Base-by-base conservation (phyloP, 2,797 vertebrate species). In the Rhodeus uyekii region DNA sequence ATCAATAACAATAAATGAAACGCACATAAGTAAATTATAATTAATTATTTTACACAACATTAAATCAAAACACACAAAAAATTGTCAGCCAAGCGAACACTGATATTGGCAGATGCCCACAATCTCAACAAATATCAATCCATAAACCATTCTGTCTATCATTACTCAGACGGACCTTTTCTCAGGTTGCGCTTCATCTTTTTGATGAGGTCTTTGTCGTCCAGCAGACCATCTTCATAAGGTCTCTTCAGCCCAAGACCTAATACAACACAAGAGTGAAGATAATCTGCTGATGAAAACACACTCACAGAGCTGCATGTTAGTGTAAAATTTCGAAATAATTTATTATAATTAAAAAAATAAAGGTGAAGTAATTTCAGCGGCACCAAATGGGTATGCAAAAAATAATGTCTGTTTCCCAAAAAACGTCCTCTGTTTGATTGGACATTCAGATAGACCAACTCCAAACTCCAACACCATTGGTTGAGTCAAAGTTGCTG, bases 181-280 rank as follows among this genome's bases (percentile, higher is more conserved):
- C 97, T 95, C 88, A 99, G 92, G 88, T 99, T 99, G 88, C 97
- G 96, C 91, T 98, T 99, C 97, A 99, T 99, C 91, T 98, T 99
- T 92, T 99, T 99, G 91, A 97, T 99, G 88, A 98, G 96, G 89
- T 99, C 98, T 91, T 98, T 99, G 92, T 99, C 97, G 32, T 99
- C 98, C 89, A 96, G 95, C 0, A 95, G 87, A 82, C 95, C 95
- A 42, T 99, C 98, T 88, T 99, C 98, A 79, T 98, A 99, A 0
- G 98, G 97, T 90, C 98, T 96, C 93, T 99, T 99, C 63, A 99
- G 89, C 88, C 96, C 95, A 83, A 95, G 94, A 53, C 93, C 95
- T 95, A 88, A 89, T 68, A 68, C 16, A 65, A 65, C 16, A 2
- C 58, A 50, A 50, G 44, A 50, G 77, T 34, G 53, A 8, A 76